phyloP scores from a whole-genome alignment of 2,888 invertebrate genomes.

The Glyphotaelius pellucidus region DNA sequence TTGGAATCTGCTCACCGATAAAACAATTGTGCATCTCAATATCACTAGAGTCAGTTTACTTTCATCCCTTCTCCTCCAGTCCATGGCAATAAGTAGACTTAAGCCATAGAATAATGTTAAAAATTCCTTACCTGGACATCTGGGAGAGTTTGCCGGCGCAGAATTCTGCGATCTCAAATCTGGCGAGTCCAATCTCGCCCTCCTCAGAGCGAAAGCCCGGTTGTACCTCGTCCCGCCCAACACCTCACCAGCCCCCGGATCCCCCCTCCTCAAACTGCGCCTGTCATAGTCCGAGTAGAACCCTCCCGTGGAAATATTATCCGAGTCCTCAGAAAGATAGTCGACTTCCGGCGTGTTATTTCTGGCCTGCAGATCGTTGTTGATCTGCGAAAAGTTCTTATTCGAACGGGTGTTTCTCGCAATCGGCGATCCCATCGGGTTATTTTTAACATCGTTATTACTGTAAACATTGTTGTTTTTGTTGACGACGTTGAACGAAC shows the following conservation, averaged over 20 bases:
- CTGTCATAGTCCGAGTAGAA: slow-evolving; percentile 68
- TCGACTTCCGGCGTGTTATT: slow-evolving; percentile 68
- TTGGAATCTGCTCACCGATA: too few relatives aligned
- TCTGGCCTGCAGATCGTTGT: slow-evolving; percentile 49
- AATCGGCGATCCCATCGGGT: slow-evolving; percentile 26
- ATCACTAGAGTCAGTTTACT: too few relatives aligned
- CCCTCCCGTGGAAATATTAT: slow-evolving; percentile 69
- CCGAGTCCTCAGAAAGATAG: slow-evolving; percentile 73
- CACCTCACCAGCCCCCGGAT: slow-evolving; percentile 67
- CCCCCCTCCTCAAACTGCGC: slow-evolving; percentile 67
- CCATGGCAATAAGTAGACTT: too few relatives aligned
- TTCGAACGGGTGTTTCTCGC: slow-evolving; percentile 30
- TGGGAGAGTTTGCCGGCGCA: slow-evolving; percentile 72
- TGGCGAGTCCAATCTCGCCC: slow-evolving; percentile 79
- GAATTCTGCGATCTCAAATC: slow-evolving; percentile 66
- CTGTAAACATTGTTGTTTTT: slow-evolving; percentile 72
- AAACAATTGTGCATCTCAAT: too few relatives aligned
- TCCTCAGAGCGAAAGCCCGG: slow-evolving; percentile 83
- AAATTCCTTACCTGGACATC: slow-evolving; percentile 73
- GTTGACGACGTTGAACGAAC: slow-evolving; percentile 80
- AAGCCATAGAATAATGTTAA: neutral
- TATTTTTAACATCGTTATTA: slow-evolving; percentile 68
- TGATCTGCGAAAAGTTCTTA: slow-evolving; percentile 15
- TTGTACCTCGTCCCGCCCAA: slow-evolving; percentile 82
- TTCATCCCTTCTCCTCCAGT: too few relatives aligned